Base-by-base conservation (phyloP, 1,140 invertebrate species). In the Drosophila novamexicana region DNA sequence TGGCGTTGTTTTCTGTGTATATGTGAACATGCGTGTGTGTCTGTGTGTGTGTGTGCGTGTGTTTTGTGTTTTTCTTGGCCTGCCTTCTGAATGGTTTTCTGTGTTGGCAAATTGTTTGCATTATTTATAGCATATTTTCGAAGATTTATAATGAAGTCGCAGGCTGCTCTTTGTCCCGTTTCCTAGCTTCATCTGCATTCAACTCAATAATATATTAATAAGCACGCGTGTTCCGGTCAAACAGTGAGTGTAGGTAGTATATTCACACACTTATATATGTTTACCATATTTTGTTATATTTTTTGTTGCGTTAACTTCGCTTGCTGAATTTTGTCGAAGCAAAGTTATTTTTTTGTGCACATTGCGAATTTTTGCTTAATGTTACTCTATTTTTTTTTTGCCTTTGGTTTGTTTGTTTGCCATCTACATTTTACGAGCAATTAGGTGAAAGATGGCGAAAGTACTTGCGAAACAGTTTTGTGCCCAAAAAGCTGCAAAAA, bases 91-190 rank as follows among this genome's bases (percentile, higher is more conserved):
- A 70, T 74, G 68, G 79, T 79, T 82, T 86, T 79, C 65, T 82
- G 81, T 73, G 76, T 62, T 73, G 73, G 81, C 68, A 84, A 84
- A 84, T 84, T 79, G 77, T 80, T 80, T 84, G 81, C 81, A 84
- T 84, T 84, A 84, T 84, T 84, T 85, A 84, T 84, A 74, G 81
- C 67, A 84, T 86, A 88, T 86, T 86, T 86, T 89, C 83, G 77
- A 86, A 88, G 83, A 86, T 86, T 88, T 86, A 88, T 88, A 86
- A 86, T 86, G 83, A 74, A 82, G 83, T 79, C 65, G 71, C 79
- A 59, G 57, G 44, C 67, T 52, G 65, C 29, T 57, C 64, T 56
- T 63, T 65, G 65, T 65, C 39, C 44, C 37, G 49, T 39, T 67
- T 69, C 52, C 58, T 76, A 64, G 54, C 58, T 79, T 54, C 58